These are phyloP conservation scores for Sinosuthora webbiana DNA, from an alignment of 2,113 vertebrate species.

Conservation along the genomic window DNA sequence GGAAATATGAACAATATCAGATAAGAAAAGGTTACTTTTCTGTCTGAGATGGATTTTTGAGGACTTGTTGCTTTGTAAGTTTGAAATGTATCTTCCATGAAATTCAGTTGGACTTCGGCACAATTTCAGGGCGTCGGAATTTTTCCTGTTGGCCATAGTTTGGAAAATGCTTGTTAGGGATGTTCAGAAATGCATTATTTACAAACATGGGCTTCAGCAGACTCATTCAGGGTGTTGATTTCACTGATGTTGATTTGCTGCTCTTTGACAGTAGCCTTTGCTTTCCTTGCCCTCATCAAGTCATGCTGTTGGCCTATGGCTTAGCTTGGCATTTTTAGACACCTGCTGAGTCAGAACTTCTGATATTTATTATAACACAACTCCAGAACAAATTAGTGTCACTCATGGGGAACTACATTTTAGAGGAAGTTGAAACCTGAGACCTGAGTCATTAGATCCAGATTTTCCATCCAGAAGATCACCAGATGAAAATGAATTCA, in stretches of 20 bases:
- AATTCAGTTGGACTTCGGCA: not conserved
- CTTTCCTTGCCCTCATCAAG: not conserved
- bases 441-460: not conserved
- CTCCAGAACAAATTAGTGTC: not conserved
- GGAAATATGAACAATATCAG: not conserved
- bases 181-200: not conserved
- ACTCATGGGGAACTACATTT: not conserved
- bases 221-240: not conserved
- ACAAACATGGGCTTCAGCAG: accelerated
- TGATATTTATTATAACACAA: not conserved
- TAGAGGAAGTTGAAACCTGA: not conserved
- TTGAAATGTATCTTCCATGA: not conserved
- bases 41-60: not conserved
- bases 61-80: not conserved
- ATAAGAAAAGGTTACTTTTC: not conserved
- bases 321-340: not conserved
- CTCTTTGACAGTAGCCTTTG: not conserved
- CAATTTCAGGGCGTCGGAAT: not conserved
- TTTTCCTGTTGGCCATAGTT: not conserved
- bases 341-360: not conserved
- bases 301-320: not conserved
- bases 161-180: not conserved
- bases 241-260: not conserved
- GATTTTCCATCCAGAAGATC: not conserved
- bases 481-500: not conserved